Conservation (phyloP, 92 coral and sea anemone genomes). For the Epizoanthus scotinus region DNA sequence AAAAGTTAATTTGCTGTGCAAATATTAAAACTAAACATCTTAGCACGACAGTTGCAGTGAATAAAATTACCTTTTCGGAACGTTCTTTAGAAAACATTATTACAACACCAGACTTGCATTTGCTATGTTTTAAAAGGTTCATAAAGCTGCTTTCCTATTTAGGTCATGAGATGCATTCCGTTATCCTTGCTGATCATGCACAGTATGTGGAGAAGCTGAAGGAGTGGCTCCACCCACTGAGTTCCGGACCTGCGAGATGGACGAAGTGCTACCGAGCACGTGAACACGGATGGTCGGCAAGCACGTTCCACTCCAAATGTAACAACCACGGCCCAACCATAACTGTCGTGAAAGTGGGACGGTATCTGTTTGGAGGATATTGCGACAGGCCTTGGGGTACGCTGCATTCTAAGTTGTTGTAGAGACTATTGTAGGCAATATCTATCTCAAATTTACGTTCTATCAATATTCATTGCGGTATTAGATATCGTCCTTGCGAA, state of each 20-base stretch:
- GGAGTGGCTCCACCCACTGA: conserved; percentile 75
- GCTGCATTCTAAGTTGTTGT: background rate
- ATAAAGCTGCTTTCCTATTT: background rate
- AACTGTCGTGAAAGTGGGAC: conserved; percentile 10
- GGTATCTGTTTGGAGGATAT: conserved; percentile 23
- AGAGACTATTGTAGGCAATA: too few species aligned
- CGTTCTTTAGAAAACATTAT: too few species aligned
- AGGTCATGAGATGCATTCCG: conserved; percentile 60
- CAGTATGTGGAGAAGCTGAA: conserved; percentile 61
- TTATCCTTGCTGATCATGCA: conserved; percentile 50
- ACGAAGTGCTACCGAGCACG: conserved; percentile 5
- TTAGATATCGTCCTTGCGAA: too few species aligned
- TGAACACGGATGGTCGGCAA: conserved; percentile 18
- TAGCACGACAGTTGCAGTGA: too few species aligned
- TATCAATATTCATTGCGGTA: too few species aligned
- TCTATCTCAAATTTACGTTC: too few species aligned
- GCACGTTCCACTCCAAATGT: conserved; percentile 21
- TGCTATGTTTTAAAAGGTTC: too few species aligned
- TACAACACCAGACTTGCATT: too few species aligned
- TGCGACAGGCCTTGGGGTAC: conserved; percentile 6
- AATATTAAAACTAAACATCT: too few species aligned
- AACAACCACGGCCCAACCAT: background rate
- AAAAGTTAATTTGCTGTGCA: too few species aligned
- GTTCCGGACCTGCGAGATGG: conserved; percentile 19
- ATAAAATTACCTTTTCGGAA: too few species aligned